Percentiles rank a stretch among this genome's conserved stretches.
phyloP scores from a whole-genome alignment of 2,888 invertebrate species.

The Altica lythri region DNA sequence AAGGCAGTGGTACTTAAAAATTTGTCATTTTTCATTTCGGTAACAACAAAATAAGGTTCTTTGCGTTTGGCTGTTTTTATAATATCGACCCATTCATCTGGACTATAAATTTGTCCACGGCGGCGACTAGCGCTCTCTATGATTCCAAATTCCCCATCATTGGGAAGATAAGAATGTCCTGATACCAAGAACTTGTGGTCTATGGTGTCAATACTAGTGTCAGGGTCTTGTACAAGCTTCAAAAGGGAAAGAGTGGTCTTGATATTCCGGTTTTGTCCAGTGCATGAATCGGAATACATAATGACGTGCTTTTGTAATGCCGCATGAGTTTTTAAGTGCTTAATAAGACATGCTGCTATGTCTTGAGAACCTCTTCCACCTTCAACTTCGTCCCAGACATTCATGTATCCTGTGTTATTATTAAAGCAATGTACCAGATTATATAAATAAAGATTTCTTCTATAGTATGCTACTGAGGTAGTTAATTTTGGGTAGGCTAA shows the following conservation, averaged over 20 bases:
- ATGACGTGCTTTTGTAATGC: no score
- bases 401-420: slow-evolving; percentile 6
- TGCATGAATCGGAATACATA: no score
- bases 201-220: slow-evolving; percentile 1
- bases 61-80: slow-evolving; percentile 3
- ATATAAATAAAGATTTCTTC: slow-evolving; percentile 17
- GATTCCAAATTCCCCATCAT: slow-evolving; percentile 16
- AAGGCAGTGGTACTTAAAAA: slow-evolving; percentile 11
- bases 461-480: slow-evolving; percentile 16
- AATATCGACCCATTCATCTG: slow-evolving; percentile 11
- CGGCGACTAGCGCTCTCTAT: slow-evolving; percentile 7
- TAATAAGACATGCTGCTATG: slow-evolving; percentile 5
- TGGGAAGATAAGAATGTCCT: slow-evolving; percentile 12
- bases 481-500: slow-evolving; percentile 7
- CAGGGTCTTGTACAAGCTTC: slow-evolving; percentile 19
- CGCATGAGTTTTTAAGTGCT: slow-evolving; percentile 8
- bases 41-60: background rate
- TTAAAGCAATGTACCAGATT: slow-evolving; percentile 11
- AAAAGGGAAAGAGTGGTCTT: slow-evolving; percentile 12
- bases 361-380: slow-evolving; percentile 9
- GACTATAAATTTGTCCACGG: slow-evolving; percentile 6
- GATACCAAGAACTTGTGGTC: slow-evolving; percentile 14
- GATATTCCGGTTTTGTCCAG: slow-evolving; percentile 9
- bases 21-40: background rate
- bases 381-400: slow-evolving; percentile 10